These are phyloP conservation scores for Forficula auricularia DNA, from an alignment of 1,140 invertebrate species.

Conservation along the genomic window DNA sequence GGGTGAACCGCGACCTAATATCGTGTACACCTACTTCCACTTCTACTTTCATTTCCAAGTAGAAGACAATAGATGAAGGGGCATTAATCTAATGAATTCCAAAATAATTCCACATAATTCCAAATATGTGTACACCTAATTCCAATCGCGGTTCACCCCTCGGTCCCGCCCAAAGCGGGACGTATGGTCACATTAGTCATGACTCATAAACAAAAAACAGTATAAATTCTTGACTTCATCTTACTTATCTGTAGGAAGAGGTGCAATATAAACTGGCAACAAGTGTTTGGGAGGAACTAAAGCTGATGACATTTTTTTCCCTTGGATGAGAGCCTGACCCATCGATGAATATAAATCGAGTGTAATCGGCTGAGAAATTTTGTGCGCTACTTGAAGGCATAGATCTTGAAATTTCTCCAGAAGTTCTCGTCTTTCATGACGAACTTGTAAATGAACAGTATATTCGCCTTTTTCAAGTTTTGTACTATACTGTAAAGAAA, in stretches of 20 bases:
- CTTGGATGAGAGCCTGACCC: slow-evolving; percentile 43
- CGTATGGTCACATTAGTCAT: too few relatives aligned
- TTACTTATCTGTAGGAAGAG: slow-evolving; percentile 56
- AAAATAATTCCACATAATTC: too few relatives aligned
- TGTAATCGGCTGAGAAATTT: slow-evolving; percentile 47
- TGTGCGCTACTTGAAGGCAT: slow-evolving; percentile 56
- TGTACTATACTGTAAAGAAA: slow-evolving; percentile 47
- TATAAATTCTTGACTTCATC: too few relatives aligned
- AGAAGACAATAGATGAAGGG: too few relatives aligned
- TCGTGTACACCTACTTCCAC: too few relatives aligned
- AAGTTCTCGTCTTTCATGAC: slow-evolving; percentile 72
- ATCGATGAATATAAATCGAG: slow-evolving; percentile 53
- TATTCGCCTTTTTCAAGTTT: slow-evolving; percentile 96
- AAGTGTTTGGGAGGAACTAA: slow-evolving; percentile 39
- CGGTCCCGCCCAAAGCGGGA: too few relatives aligned
- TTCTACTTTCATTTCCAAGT: too few relatives aligned
- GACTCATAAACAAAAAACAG: too few relatives aligned
- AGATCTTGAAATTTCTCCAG: slow-evolving; percentile 72
- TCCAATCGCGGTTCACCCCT: too few relatives aligned
- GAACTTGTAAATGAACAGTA: slow-evolving; percentile 61
- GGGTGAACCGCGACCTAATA: too few relatives aligned
- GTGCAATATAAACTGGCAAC: slow-evolving; percentile 57
- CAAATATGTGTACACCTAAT: too few relatives aligned
- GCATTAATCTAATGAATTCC: too few relatives aligned
- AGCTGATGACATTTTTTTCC: slow-evolving; percentile 55